Evolutionary conservation across 2,797 vertebrate genomes (phyloP), one percentile per base, ranked within the genome.

Genomic region (Hirundo rustica): DNA sequence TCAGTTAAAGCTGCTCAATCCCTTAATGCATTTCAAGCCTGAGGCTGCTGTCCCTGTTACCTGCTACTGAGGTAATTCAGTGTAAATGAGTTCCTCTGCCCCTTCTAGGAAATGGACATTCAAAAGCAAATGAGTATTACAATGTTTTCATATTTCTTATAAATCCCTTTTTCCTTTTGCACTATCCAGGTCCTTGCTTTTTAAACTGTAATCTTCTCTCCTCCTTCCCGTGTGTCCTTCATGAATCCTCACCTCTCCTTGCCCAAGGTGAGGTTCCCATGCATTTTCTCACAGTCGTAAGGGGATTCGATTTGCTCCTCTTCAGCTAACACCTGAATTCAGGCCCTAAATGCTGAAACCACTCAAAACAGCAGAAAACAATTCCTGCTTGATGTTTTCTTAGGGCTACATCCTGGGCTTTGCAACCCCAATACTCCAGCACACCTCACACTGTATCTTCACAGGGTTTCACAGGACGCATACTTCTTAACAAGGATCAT

Each of bases 1-100:
- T 44, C 55, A 30, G 51, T 66, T 61, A 66, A 64, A 89, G 20
- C 36, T 62, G 17, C 55, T 85, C 50, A 40, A 11, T 47, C 9
- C 13, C 44, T 84, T 72, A 80, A 61, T 10, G 10, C 9, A 3
- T 36, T 58, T 53, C 34, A 81, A 44, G 19, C 36, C 51, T 32
- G 16, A 65, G 21, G 27, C 50, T 0, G 0, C 10, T 44, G 47
- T 68, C 11, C 55, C 57, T 23, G 8, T 45, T 85, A 66, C 22
- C 30, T 0, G 0, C 32, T 62, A 34, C 48, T 14, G 10, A 48
- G n/a, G 51, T 13, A 53, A 25, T 55, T 65, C 44, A 16, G 7
- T 23, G 50, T 47, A 47, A 80, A 65, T 60, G n/a, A 32, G 9
- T 5, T 50, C 14, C 22, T 71, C 32, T 30, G 21, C 36, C 30